Base-by-base conservation (phyloP, 2,113 vertebrate species). In the Ariopsis seemanni region DNA sequence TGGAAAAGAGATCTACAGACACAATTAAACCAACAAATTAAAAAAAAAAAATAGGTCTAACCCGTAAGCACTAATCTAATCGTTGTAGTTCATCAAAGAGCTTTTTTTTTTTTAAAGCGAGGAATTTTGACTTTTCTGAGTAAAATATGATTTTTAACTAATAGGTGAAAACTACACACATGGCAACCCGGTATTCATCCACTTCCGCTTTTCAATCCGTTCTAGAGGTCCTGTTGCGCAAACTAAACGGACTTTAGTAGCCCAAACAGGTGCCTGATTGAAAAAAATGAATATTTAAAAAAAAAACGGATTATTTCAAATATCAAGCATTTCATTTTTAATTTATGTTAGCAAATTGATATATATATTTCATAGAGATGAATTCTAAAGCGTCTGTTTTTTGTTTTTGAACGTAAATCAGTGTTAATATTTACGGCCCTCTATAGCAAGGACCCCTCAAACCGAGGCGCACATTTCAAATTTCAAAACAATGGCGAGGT, bases 401-500 rank as follows among this genome's bases (percentile, higher is more conserved):
- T 48, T 22, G 5, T 82, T 60, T 22, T 15, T 5, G 55, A 25
- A 25, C 20, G 2, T 7, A 48, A 82, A 82, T 15, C 1, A 12
- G 48, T 48, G 30, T 11, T 11, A 2, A 25, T 62, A 82, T 82
- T 62, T 48, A 1, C 8, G 79, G 57, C 9, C 79, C 30, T 62
- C 79, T 82, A 82, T 62, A 14, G 30, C 2, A 42, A 93, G 94
- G 92, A 92, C 95, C 89, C 14, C 57, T 58, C 62, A 52, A 14
- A 9, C 50, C 69, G 18, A n/a, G 71, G 87, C 83, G 89, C 78
- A 53, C 52, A 90, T 91, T 95, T 95, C 93, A 95, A 96, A 96
- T 89, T 91, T 96, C 93, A 93, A 95, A 96, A 95, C 93, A 95
- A 93, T 88, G 88, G 50, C 0, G 1, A 30, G n/a, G n/a, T n/a